Conservation (phyloP, 2,113 vertebrate species). For the Turdus rufiventris region DNA sequence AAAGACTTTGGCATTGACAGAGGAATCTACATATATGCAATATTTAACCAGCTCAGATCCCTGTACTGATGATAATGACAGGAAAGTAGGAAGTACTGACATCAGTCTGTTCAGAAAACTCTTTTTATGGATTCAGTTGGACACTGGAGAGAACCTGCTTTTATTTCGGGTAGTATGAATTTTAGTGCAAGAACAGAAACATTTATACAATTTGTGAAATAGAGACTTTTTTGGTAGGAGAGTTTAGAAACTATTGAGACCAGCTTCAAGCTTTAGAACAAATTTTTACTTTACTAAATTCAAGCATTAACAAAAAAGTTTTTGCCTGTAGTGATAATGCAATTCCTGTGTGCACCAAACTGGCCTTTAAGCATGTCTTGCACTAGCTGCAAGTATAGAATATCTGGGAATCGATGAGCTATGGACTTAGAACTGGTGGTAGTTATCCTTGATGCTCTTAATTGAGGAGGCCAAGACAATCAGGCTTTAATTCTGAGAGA, state of each 20-base stretch:
- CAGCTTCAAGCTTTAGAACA: not conserved
- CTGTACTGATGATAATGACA: not conserved
- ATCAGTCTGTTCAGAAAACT: not conserved
- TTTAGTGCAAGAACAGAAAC: not conserved
- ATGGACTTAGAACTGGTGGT: not conserved
- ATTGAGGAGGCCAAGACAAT: not conserved
- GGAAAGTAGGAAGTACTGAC: not conserved
- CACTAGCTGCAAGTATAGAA: rapidly evolving
- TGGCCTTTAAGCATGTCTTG: not conserved
- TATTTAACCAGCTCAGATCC: not conserved
- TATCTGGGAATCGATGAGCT: not conserved
- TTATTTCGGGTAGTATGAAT: not conserved
- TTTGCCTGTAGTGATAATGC: not conserved
- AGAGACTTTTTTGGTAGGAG: not conserved
- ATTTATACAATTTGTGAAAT: not conserved
- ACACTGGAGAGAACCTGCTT: not conserved
- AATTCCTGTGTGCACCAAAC: not conserved
- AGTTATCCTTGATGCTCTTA: not conserved
- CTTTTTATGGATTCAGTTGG: not conserved
- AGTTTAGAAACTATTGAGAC: not conserved
- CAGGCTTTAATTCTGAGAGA: not conserved
- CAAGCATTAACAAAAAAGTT: not conserved
- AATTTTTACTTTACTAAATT: not conserved
- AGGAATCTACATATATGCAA: not conserved
- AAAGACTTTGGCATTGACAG: not conserved